These are phyloP conservation scores for Staurois parvus DNA, from an alignment of 2,797 vertebrate species.

Conservation along the genomic window DNA sequence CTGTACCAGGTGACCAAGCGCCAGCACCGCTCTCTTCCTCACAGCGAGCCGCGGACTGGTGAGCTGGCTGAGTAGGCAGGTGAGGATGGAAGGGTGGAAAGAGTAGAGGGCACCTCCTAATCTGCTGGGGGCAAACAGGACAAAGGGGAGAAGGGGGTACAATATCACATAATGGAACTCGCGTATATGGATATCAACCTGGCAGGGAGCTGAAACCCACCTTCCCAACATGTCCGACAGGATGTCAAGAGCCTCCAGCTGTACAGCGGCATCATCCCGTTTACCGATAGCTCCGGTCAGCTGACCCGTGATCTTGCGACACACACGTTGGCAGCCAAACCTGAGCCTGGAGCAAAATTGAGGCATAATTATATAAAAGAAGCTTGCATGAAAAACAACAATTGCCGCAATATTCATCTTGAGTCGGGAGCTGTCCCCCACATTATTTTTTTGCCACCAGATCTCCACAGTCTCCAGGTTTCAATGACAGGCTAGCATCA, in stretches of 20 bases:
- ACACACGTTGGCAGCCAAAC: slow-evolving; percentile 88
- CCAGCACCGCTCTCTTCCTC: slow-evolving; percentile 90
- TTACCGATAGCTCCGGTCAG: slow-evolving; percentile 90
- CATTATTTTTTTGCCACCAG: no score
- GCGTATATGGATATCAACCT: not conserved
- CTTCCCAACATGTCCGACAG: slow-evolving; percentile 95
- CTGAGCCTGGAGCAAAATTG: slow-evolving; percentile 76
- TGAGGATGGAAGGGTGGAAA: slow-evolving; percentile 90
- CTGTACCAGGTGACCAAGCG: slow-evolving; percentile 89
- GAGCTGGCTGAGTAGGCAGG: slow-evolving; percentile 89
- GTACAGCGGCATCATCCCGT: slow-evolving; percentile 90
- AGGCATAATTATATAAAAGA: not conserved
- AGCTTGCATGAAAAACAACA: no score
- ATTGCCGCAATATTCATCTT: no score
- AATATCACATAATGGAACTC: not conserved
- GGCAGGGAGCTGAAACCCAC: slow-evolving; percentile 69
- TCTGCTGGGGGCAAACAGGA: slow-evolving; percentile 71
- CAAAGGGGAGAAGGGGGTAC: not conserved
- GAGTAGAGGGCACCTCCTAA: slow-evolving; percentile 84
- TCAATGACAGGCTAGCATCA: no score
- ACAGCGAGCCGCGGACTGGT: slow-evolving; percentile 91
- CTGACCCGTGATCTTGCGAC: slow-evolving; percentile 93
- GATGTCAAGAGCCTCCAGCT: slow-evolving; percentile 95
- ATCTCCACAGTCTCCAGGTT: no score
- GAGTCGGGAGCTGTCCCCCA: no score